Conservation (phyloP, 2,113 vertebrate genomes). For the Leucoraja erinaceus region DNA sequence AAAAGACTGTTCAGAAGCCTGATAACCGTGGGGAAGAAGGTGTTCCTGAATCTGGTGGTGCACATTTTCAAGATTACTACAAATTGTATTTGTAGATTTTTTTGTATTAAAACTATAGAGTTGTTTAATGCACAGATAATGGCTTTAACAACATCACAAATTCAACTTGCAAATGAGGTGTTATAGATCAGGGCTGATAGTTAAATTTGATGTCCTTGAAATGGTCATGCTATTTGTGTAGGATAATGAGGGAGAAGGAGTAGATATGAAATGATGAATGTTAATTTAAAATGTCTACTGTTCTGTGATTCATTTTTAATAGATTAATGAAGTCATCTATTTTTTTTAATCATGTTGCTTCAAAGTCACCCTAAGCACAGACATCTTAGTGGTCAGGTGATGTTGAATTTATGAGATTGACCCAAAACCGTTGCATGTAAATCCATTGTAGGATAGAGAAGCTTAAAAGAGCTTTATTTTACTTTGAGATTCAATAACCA, state of each 20-base stretch:
- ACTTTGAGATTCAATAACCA: background rate
- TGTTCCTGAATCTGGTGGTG: too few species aligned
- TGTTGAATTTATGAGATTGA: background rate
- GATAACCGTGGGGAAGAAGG: too few species aligned
- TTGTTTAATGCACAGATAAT: background rate
- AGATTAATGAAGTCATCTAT: slow-evolving; percentile 6
- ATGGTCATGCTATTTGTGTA: background rate
- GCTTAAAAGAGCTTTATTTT: background rate
- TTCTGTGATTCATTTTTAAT: background rate
- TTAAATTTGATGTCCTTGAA: slow-evolving; percentile 26
- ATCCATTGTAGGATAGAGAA: background rate
- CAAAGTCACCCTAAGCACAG: background rate
- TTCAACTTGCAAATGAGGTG: slow-evolving; percentile 5
- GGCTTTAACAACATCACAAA: background rate
- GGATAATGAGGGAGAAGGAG: background rate
- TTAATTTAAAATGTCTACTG: background rate
- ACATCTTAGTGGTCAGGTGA: background rate
- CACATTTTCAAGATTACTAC: too few species aligned
- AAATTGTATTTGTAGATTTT: background rate
- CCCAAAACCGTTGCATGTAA: background rate
- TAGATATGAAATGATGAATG: slow-evolving; percentile 14
- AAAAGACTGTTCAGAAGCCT: too few species aligned
- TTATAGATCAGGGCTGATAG: background rate
- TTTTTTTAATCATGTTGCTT: background rate
- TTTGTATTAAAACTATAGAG: background rate